These are phyloP conservation scores for Eupsittula cactorum DNA, from an alignment of 2,113 vertebrate genomes.

Conservation along the genomic window DNA sequence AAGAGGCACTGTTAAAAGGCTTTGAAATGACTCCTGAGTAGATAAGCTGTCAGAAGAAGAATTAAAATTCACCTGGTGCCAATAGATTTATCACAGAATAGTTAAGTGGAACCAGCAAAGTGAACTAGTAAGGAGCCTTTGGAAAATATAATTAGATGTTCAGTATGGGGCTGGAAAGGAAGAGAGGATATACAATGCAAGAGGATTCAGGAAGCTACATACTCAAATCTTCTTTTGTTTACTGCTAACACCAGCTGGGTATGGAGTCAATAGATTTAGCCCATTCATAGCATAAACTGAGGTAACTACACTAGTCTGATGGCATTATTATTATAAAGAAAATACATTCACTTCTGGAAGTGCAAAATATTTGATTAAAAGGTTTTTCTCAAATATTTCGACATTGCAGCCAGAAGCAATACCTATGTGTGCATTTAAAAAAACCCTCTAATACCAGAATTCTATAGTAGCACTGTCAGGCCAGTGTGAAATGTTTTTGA, in stretches of 20 bases:
- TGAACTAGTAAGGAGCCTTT: neutral
- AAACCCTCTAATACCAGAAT: neutral
- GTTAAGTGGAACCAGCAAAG: neutral
- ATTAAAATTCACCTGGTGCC: slow-evolving; percentile 13
- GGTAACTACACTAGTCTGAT: neutral
- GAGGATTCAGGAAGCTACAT: neutral
- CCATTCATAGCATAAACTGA: neutral
- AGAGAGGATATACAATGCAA: neutral
- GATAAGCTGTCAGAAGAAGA: neutral
- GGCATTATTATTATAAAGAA: neutral
- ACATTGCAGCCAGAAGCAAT: neutral
- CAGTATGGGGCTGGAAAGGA: neutral
- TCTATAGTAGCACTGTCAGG: neutral
- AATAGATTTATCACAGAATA: neutral
- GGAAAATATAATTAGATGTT: neutral
- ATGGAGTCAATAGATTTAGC: neutral
- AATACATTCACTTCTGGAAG: neutral
- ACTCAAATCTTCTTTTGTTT: neutral
- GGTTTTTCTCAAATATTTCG: neutral
- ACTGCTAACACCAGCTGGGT: neutral
- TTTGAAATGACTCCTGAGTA: neutral
- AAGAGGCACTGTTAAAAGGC: neutral
- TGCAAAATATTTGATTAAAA: neutral
- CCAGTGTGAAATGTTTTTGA: neutral
- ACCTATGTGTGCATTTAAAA: neutral